Percentiles rank a stretch among this genome's conserved stretches.
phyloP scores from a whole-genome alignment of 2,113 vertebrate genomes.

The Etia nguti region DNA sequence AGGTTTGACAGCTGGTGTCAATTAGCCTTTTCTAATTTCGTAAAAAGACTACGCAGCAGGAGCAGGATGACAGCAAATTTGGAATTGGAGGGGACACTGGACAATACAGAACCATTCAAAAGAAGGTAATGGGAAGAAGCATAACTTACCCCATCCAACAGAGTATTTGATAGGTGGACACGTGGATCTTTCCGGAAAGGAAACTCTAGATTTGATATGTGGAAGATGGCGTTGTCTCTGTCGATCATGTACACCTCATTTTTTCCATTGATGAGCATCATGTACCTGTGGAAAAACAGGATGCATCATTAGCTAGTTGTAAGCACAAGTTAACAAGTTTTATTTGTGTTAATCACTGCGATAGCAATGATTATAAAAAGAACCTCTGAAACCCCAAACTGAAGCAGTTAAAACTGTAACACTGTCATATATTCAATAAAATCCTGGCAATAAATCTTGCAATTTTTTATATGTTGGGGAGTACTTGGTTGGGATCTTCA shows the following conservation, averaged over 20 bases:
- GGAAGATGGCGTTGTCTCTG: constrained; percentile 92
- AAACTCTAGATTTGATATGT: constrained; percentile 92
- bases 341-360: not conserved
- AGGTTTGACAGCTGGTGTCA: constrained; percentile 5
- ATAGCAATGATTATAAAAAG: not conserved
- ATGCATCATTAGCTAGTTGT: not conserved
- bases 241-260: constrained; percentile 97
- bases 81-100: not conserved
- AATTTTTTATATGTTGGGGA: not conserved
- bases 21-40: constrained; percentile 3
- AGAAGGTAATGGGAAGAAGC: not conserved
- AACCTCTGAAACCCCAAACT: not conserved
- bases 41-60: not conserved
- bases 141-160: constrained; percentile 92
- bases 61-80: not conserved
- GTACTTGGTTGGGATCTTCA: not conserved
- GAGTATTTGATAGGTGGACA: constrained; percentile 85
- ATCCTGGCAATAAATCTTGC: not conserved
- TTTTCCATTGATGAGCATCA: constrained; percentile 96
- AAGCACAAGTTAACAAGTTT: not conserved
- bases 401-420: not conserved
- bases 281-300: constrained; percentile 79
- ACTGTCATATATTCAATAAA: not conserved
- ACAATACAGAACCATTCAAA: not conserved
- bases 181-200: constrained; percentile 92